These are phyloP conservation scores for Oryzias woworae DNA, from an alignment of 2,113 vertebrate genomes.

Conservation along the genomic window DNA sequence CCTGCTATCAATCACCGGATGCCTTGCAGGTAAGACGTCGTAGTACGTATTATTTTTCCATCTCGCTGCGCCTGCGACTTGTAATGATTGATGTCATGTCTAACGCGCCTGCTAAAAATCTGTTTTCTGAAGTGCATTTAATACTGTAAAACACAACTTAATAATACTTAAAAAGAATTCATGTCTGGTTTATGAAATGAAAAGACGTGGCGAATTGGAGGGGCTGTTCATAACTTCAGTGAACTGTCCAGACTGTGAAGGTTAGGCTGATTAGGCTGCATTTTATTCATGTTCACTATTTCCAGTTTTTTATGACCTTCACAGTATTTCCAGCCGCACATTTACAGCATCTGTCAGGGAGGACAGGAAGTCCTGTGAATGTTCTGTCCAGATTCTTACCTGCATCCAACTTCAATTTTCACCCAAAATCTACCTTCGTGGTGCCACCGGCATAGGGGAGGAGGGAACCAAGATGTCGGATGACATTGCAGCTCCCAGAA, in stretches of 20 bases:
- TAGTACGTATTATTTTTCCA: slow-evolving; percentile 57
- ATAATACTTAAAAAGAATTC: no score
- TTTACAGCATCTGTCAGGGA: slow-evolving; percentile 2
- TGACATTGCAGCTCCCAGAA: slow-evolving; percentile 63
- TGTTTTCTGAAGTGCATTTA: slow-evolving; percentile 14
- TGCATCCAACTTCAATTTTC: slow-evolving; percentile 23
- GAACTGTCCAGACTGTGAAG: slow-evolving; percentile 22
- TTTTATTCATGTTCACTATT: slow-evolving; percentile 4
- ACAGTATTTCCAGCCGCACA: slow-evolving; percentile 1
- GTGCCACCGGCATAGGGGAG: slow-evolving; percentile 43
- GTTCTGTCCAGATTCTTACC: slow-evolving; percentile 69
- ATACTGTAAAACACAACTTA: no score
- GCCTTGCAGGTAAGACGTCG: slow-evolving; percentile 89
- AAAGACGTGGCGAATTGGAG: slow-evolving; percentile 14
- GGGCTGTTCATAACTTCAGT: slow-evolving; percentile 29
- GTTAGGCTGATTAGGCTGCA: slow-evolving; percentile 42
- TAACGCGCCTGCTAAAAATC: slow-evolving; percentile 10
- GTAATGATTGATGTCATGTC: slow-evolving; percentile 38
- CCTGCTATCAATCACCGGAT: slow-evolving; percentile 87
- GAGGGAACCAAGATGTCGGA: slow-evolving; percentile 56
- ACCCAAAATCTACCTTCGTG: no score
- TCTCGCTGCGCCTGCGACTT: slow-evolving; percentile 22
- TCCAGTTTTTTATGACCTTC: slow-evolving; percentile 6
- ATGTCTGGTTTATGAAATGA: neutral
- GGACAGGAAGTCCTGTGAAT: slow-evolving; percentile 46